Evolutionary conservation across 2,888 invertebrate genomes (phyloP).

Genomic region (Leistus spinibarbis): DNA sequence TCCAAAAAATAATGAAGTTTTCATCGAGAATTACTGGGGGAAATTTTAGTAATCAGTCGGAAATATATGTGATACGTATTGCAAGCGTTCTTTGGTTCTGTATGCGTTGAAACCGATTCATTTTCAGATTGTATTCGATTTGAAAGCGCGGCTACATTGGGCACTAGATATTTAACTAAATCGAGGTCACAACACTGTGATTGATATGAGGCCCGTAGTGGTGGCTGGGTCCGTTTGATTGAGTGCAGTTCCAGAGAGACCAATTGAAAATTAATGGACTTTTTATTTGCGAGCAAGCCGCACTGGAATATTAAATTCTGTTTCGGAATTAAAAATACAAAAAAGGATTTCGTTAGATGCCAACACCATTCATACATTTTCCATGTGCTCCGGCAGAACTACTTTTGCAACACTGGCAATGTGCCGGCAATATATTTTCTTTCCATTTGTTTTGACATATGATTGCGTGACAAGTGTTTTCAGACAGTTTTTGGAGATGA

Average conservation of each 20-base stretch:
- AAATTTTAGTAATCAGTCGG: not conserved
- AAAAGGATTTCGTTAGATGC: not conserved
- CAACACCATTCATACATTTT: not conserved
- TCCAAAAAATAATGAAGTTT: too few relatives aligned
- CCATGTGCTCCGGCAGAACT: too few relatives aligned
- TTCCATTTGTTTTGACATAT: too few relatives aligned
- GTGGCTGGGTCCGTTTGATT: slow-evolving; percentile 16
- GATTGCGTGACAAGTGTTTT: too few relatives aligned
- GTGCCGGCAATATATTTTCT: too few relatives aligned
- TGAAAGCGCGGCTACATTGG: not conserved
- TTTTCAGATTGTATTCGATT: slow-evolving; percentile 6
- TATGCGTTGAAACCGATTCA: slow-evolving; percentile 2
- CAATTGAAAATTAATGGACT: slow-evolving; percentile 39
- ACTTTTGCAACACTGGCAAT: too few relatives aligned
- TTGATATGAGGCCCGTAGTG: slow-evolving; percentile 20
- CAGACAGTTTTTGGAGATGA: too few relatives aligned
- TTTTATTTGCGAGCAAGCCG: slow-evolving; percentile 17
- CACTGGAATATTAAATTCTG: not conserved
- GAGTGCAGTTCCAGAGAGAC: slow-evolving; percentile 28
- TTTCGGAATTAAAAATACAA: not conserved
- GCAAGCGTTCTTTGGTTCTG: not conserved
- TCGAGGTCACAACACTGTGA: slow-evolving; percentile 26
- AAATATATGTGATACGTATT: not conserved
- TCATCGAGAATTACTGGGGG: too few relatives aligned
- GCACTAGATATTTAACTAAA: slow-evolving; percentile 26